Evolutionary conservation across 2,113 vertebrate genomes (phyloP).

Genomic region (Erpornis zantholeuca): DNA sequence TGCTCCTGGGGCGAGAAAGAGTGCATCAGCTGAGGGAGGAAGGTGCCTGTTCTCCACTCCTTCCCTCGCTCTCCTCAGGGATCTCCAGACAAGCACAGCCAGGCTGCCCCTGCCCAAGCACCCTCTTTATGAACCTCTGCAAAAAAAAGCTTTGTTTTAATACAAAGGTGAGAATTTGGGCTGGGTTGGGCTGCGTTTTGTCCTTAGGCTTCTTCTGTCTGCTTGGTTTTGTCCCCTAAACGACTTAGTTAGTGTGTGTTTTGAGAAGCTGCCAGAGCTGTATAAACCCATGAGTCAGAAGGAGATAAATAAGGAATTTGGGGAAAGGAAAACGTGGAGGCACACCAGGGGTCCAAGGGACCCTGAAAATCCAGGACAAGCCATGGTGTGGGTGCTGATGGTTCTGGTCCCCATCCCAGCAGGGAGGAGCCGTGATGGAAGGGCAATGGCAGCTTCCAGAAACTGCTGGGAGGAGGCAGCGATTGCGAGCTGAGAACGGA

Average conservation of each 20-base stretch:
- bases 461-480: conserved; percentile 5
- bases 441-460: not conserved
- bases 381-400: rapidly evolving
- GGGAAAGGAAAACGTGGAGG: not conserved
- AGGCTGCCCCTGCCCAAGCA: not conserved
- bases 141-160: not conserved
- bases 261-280: not conserved
- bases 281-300: not conserved
- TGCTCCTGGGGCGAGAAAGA: conserved; percentile 70
- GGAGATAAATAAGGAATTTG: not conserved
- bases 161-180: not conserved
- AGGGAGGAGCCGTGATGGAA: not conserved
- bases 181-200: not conserved
- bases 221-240: not conserved
- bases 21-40: not conserved
- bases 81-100: not conserved
- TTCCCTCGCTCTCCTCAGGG: rapidly evolving
- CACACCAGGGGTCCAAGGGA: not conserved
- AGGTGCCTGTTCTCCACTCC: rapidly evolving
- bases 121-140: not conserved
- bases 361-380: rapidly evolving
- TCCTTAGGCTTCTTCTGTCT: not conserved
- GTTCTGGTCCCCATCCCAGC: not conserved
- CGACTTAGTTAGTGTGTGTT: not conserved
- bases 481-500: not conserved